These are phyloP conservation scores for Agrochola litura DNA, from an alignment of 2,888 invertebrate genomes.

Conservation along the genomic window DNA sequence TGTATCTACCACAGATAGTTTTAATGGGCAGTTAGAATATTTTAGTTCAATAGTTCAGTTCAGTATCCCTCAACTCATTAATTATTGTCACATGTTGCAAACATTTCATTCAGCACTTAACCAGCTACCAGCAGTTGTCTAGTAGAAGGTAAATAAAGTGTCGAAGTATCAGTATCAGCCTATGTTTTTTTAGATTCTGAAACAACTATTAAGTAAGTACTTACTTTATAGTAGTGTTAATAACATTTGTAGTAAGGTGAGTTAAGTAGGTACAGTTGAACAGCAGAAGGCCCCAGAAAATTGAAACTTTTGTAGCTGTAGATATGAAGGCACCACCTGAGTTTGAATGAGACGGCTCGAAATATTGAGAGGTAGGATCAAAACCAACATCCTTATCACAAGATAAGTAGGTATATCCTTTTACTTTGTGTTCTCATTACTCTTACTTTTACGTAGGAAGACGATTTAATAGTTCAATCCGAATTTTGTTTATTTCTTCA, in stretches of 20 bases:
- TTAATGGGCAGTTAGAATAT: no score
- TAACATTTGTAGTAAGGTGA: not conserved
- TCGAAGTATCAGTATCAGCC: not conserved
- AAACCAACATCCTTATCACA: not conserved
- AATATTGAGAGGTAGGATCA: not conserved
- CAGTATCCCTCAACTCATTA: no score
- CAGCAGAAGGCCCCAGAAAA: not conserved
- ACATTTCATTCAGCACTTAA: not conserved
- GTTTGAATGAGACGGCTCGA: not conserved
- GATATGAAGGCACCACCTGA: no score
- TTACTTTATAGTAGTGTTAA: not conserved
- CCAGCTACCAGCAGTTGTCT: not conserved
- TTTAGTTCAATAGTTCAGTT: no score
- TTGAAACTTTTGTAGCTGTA: not conserved
- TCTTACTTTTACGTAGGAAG: not conserved
- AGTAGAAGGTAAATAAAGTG: constrained; percentile 1
- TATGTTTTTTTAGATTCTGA: not conserved
- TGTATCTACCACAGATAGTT: no score
- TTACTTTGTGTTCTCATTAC: not conserved
- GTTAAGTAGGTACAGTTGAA: not conserved
- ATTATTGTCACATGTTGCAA: no score
- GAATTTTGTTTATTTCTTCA: constrained; percentile 11
- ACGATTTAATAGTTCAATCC: constrained; percentile 9
- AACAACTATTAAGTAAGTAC: not conserved
- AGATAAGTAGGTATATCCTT: not conserved